A percentile compares a stretch with the other conserved stretches of the same genome.
These are phyloP conservation scores for Hirundo rustica DNA, from an alignment of 2,797 vertebrate species.

Conservation along the genomic window DNA sequence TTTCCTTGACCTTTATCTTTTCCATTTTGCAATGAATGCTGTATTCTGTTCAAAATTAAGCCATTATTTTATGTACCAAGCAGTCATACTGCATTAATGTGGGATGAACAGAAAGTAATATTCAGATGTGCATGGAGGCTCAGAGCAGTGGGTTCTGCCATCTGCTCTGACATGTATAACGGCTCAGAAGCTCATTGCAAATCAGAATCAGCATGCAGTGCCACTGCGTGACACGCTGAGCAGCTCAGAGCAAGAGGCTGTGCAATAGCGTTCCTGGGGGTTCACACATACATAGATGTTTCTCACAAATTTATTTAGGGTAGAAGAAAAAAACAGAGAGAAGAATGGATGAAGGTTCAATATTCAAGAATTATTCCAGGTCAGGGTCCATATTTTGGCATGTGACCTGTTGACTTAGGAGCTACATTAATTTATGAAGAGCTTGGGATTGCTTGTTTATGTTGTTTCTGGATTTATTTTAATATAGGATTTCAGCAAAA, in stretches of 20 bases:
- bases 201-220: background rate
- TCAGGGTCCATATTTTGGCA: background rate
- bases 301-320: background rate
- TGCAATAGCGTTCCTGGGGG: background rate
- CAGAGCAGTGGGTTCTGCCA: background rate
- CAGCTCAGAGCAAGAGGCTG: background rate
- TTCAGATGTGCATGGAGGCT: background rate
- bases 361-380: background rate
- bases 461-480: constrained; percentile 2
- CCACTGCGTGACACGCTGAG: background rate
- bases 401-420: background rate
- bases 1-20: background rate
- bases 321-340: background rate
- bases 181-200: background rate
- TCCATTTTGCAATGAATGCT: background rate
- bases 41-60: background rate
- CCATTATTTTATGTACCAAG: background rate
- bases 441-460: background rate
- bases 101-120: background rate
- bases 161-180: background rate
- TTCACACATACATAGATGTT: background rate
- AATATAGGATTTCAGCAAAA: constrained; percentile 21
- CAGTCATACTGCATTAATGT: background rate
- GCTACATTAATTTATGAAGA: background rate
- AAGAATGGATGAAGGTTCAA: background rate